A percentile compares a stretch with the other conserved stretches of the same genome.
These are phyloP conservation scores for Actias luna DNA, from an alignment of 2,888 invertebrate species.

Conservation along the genomic window DNA sequence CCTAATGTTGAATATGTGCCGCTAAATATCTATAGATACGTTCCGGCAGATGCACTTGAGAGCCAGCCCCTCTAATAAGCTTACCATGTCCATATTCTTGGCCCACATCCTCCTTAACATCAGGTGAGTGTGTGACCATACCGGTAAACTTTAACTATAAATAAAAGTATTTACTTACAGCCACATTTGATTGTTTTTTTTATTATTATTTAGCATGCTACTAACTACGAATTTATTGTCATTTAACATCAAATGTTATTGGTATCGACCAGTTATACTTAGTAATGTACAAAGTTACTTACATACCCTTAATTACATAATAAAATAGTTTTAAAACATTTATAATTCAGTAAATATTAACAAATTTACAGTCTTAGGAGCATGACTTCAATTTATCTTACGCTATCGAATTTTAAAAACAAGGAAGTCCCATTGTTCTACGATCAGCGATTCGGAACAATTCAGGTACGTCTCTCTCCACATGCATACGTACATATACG, in stretches of 20 bases:
- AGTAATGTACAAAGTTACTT: no score
- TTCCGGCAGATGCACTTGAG: no score
- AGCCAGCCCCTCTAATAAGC: no score
- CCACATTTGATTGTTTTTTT: background rate
- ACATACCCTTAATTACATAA: background rate
- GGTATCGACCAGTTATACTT: background rate
- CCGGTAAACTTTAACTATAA: no score
- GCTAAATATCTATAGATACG: no score
- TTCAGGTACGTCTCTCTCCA: conserved; percentile 16
- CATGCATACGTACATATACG: background rate
- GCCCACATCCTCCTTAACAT: no score
- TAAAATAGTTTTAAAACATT: background rate
- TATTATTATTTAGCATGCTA: background rate
- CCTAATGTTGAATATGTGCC: no score
- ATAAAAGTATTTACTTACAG: background rate
- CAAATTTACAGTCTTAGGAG: background rate
- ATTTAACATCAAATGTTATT: background rate
- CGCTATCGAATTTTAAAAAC: conserved; percentile 24
- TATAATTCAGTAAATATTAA: background rate
- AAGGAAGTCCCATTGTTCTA: conserved; percentile 42
- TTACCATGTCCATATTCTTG: no score
- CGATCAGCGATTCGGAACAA: conserved; percentile 44
- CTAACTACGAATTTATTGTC: background rate
- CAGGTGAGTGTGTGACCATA: no score
- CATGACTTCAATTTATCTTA: background rate